Conservation (phyloP, 2,113 vertebrate genomes). For the Sitta europaea region DNA sequence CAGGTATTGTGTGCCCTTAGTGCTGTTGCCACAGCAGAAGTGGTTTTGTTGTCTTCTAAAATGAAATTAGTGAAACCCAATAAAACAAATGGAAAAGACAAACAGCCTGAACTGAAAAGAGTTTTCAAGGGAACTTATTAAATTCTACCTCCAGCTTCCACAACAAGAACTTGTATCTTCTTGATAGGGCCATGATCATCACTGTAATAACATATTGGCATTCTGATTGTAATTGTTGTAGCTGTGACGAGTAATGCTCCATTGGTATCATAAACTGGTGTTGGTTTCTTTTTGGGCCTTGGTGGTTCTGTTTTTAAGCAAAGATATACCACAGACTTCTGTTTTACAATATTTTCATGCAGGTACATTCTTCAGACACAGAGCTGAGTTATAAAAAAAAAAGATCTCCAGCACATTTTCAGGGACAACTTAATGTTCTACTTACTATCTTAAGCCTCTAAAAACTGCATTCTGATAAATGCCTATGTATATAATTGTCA, state of each 20-base stretch:
- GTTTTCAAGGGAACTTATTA: not conserved
- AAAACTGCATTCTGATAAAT: not conserved
- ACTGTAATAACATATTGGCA: slow-evolving; percentile 93
- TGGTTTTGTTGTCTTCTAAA: not conserved
- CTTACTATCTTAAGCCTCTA: not conserved
- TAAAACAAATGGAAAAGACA: not conserved
- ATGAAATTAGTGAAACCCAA: not conserved
- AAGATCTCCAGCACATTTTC: not conserved
- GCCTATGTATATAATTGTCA: not conserved
- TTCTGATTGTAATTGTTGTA: slow-evolving; percentile 88
- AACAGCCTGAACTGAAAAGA: not conserved
- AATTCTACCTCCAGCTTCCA: slow-evolving; percentile 87
- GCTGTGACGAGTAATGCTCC: slow-evolving; percentile 84
- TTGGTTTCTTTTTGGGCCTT: slow-evolving; percentile 82
- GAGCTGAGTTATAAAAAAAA: not conserved
- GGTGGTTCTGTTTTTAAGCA: slow-evolving; percentile 81
- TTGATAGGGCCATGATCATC: slow-evolving; percentile 92
- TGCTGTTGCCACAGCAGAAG: not conserved
- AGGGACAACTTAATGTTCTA: not conserved
- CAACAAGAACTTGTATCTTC: slow-evolving; percentile 91
- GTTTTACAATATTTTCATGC: not conserved
- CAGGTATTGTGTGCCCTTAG: not conserved
- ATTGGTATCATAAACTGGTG: slow-evolving; percentile 76
- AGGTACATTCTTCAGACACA: not conserved
- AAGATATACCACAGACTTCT: slow-evolving; percentile 4